Base-by-base conservation (phyloP, 1,140 invertebrate species). In the Littorina saxatilis region DNA sequence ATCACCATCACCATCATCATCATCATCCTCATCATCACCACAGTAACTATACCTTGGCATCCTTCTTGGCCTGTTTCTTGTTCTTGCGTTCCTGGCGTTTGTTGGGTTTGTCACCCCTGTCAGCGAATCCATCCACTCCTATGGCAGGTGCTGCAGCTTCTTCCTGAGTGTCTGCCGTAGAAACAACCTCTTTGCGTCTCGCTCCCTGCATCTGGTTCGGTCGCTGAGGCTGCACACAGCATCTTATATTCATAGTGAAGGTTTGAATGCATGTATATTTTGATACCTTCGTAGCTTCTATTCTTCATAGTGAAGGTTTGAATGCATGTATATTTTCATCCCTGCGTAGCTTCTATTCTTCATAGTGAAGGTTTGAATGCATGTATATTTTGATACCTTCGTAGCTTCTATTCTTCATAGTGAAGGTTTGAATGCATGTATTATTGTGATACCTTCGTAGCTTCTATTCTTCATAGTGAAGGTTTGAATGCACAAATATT, bases 61-160 rank as follows among this genome's bases (percentile, higher is more conserved):
- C 87, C 84, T 88, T 89, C 81, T 90, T 92, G 39, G 88, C 87
- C 74, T 88, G 77, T 81, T 87, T 88, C 82, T 89, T 91, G 47
- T 85, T 84, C 84, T 93, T 93, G 73, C 91, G 92, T 23, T 87
- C 85, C 84, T 90, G 83, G 78, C 93, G 86, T 86, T 93, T 93
- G 84, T 87, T 93, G 11, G 84, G 83, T 79, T 84, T 86, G n/a
- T 86, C 84, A 3, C 83, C 58, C 79, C 81, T 83, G 2, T 74
- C 39, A 15, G 80, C 81, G 9, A 72, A 79, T 2, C 81, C 82
- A 9, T 85, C 86, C 27, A 85, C 79, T 47, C 83, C 84, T 52
- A 61, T 52, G 0, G 50, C 47, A n/a, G 55, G 27, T 0, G 78
- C 66, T 1, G 83, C 80, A 17, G 84, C 83, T 2, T 77, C 77